A percentile compares a stretch with the other conserved stretches of the same genome.
Evolutionary conservation across 2,797 vertebrate species (phyloP).

Genomic region (Uromys caudimaculatus): DNA sequence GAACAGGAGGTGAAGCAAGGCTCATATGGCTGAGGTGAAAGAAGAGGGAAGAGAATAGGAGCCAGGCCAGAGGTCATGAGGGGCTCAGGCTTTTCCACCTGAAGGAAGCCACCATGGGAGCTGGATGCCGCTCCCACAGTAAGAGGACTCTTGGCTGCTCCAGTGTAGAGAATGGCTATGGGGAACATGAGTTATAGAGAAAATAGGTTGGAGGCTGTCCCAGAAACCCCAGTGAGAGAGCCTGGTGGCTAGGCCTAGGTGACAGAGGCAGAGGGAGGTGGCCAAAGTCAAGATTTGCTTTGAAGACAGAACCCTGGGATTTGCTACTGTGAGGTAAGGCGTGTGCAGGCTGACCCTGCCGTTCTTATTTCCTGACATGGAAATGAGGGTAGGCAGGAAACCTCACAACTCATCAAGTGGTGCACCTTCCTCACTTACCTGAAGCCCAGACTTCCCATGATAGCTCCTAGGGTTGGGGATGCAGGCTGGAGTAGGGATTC

Average conservation of each 20-base stretch:
- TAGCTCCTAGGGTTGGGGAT: no score
- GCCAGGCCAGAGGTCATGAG: neutral
- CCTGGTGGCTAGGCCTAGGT: neutral
- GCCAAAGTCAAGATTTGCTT: neutral
- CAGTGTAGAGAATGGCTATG: neutral
- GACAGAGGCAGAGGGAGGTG: neutral
- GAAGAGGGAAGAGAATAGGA: neutral
- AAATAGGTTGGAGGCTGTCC: neutral
- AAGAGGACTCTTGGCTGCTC: neutral
- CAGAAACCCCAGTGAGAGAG: neutral
- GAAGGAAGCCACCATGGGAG: accelerated
- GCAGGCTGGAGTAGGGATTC: no score
- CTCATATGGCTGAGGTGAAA: accelerated
- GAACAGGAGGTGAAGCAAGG: neutral
- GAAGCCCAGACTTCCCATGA: neutral
- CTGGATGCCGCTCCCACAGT: neutral
- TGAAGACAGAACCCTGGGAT: neutral
- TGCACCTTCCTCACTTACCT: neutral
- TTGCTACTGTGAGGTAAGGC: neutral
- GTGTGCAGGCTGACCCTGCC: neutral
- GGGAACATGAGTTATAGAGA: neutral
- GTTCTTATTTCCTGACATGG: neutral
- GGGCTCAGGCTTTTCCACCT: neutral
- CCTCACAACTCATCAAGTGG: neutral
- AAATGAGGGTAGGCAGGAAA: neutral